These are phyloP conservation scores for Ariolimax columbianus DNA, from an alignment of 2,888 invertebrate genomes.

Conservation along the genomic window DNA sequence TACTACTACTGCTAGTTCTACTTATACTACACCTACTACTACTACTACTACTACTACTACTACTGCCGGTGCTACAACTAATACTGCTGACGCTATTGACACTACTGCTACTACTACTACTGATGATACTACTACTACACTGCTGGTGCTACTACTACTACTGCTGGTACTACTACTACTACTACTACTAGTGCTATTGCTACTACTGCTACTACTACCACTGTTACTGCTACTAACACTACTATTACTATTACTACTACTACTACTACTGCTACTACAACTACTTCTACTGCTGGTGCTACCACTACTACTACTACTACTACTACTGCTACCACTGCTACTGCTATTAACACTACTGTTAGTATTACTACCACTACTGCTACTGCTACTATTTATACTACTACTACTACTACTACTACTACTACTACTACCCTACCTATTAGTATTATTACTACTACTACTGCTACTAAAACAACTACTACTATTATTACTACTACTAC, in stretches of 20 bases:
- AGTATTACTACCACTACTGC: too few species aligned
- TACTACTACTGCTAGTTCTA: too few species aligned
- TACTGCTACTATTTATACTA: too few species aligned
- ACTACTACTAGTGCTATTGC: neutral
- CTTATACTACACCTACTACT: neutral
- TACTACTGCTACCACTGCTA: neutral
- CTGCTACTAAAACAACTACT: too few species aligned
- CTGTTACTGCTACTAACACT: too few species aligned
- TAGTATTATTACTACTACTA: too few species aligned
- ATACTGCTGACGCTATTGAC: neutral
- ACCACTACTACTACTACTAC: constrained; percentile 8
- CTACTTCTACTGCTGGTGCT: neutral
- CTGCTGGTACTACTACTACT: neutral
- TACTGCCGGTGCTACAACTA: neutral
- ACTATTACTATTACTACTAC: too few species aligned
- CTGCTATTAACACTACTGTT: neutral
- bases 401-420: too few species aligned
- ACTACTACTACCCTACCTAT: too few species aligned
- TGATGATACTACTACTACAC: neutral
- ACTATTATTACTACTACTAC: too few species aligned
- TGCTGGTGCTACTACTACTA: neutral
- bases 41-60: too few species aligned
- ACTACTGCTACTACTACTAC: neutral
- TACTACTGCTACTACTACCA: too few species aligned
- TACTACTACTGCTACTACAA: neutral